These are phyloP conservation scores for Mastomys coucha DNA, from an alignment of 2,113 vertebrate genomes.

Conservation along the genomic window DNA sequence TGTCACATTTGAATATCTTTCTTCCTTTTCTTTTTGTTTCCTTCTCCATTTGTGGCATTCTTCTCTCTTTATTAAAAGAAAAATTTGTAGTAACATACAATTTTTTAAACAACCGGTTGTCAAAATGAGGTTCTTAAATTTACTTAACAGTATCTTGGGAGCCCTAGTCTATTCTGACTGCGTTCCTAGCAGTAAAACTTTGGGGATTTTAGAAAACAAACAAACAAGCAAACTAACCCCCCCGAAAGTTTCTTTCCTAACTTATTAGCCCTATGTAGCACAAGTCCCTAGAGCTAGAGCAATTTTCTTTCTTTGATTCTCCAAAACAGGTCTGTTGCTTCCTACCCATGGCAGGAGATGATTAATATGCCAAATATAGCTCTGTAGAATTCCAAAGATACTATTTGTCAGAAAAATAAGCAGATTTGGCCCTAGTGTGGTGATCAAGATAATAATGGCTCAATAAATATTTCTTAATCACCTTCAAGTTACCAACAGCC, in stretches of 20 bases:
- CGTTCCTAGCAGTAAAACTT: background rate
- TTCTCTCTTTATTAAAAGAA: slow-evolving; percentile 4
- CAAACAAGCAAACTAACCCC: no score
- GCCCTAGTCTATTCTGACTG: background rate
- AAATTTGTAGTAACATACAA: background rate
- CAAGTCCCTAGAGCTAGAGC: background rate
- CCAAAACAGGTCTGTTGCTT: background rate
- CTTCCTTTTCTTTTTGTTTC: background rate
- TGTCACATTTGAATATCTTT: background rate
- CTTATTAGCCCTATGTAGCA: background rate
- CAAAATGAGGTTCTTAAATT: background rate
- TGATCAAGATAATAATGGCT: background rate
- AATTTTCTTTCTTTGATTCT: background rate
- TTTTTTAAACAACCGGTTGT: background rate
- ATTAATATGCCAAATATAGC: background rate
- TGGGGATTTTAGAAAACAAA: background rate
- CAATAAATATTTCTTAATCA: background rate
- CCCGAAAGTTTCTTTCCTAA: background rate
- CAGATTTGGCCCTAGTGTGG: background rate
- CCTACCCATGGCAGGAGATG: background rate
- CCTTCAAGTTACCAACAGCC: background rate
- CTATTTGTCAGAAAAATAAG: background rate
- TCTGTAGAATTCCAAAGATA: background rate
- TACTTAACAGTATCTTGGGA: background rate
- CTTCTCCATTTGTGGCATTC: background rate